These are phyloP conservation scores for Cantharis rufa DNA, from an alignment of 2,888 invertebrate genomes.

Conservation along the genomic window DNA sequence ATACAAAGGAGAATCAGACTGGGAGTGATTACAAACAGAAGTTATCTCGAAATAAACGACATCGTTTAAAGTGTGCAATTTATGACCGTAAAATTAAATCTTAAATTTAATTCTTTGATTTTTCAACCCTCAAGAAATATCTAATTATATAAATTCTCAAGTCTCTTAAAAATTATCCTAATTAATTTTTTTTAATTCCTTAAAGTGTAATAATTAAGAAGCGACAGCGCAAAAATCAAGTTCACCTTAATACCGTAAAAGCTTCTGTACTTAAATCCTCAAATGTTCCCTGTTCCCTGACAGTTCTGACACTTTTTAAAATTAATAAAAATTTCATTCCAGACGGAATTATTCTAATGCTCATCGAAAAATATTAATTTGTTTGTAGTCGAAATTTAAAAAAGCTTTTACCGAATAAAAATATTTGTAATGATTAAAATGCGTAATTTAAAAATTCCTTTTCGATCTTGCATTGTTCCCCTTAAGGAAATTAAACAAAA, in stretches of 20 bases:
- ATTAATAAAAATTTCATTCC: neutral
- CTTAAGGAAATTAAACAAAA: neutral
- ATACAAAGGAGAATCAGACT: too few relatives aligned
- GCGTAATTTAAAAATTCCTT: neutral
- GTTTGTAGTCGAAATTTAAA: too few relatives aligned
- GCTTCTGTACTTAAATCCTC: neutral
- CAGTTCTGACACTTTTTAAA: neutral
- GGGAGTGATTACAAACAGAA: neutral
- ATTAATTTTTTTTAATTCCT: neutral
- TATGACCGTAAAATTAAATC: neutral
- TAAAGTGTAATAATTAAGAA: neutral
- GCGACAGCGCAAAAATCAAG: neutral
- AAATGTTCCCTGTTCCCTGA: neutral
- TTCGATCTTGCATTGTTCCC: neutral
- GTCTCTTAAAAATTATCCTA: neutral
- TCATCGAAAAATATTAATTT: neutral
- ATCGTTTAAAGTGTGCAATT: neutral
- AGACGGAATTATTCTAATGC: neutral
- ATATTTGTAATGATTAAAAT: neutral
- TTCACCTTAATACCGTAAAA: conserved; percentile 2
- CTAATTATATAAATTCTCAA: neutral
- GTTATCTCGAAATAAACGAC: neutral
- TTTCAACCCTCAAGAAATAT: neutral
- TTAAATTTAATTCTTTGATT: neutral
- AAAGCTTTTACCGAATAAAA: neutral